A percentile compares a stretch with the other conserved stretches of the same genome.
These are phyloP conservation scores for Hormiphora californensis DNA, from an alignment of 37 sponge, comb jelly and placozoan species.

Conservation along the genomic window DNA sequence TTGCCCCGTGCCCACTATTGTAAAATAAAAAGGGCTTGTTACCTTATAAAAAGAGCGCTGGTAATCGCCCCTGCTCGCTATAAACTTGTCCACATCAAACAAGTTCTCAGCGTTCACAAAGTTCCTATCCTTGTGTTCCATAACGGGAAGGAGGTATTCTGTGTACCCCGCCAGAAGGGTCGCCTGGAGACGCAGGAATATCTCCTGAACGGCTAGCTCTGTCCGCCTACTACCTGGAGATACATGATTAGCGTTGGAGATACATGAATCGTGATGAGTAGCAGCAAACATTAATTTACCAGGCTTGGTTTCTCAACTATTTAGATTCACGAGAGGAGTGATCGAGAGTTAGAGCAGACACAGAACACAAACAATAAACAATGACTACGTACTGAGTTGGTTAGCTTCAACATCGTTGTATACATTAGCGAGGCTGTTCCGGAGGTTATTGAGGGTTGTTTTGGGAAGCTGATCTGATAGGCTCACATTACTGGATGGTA, in stretches of 20 bases:
- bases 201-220: conserved; percentile 31
- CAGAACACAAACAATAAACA: background rate
- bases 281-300: no score
- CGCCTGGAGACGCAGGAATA: conserved; percentile 38
- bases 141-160: conserved; percentile 31
- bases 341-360: no score
- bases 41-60: conserved; percentile 42
- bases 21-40: no score
- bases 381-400: background rate
- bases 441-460: background rate
- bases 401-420: conserved; percentile 20
- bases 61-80: background rate
- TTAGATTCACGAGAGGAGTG: no score
- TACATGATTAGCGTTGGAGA: no score
- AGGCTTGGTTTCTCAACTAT: no score
- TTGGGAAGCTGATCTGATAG: conserved; percentile 36
- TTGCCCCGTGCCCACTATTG: no score
- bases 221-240: no score
- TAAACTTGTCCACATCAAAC: conserved; percentile 8
- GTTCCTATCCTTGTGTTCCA: conserved; percentile 24
- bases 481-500: background rate
- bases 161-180: conserved; percentile 12
- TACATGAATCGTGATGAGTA: no score
- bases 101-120: conserved; percentile 42
- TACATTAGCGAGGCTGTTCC: background rate